Conservation (phyloP, 2,888 invertebrate species). For the Drosophila mulleri region DNA sequence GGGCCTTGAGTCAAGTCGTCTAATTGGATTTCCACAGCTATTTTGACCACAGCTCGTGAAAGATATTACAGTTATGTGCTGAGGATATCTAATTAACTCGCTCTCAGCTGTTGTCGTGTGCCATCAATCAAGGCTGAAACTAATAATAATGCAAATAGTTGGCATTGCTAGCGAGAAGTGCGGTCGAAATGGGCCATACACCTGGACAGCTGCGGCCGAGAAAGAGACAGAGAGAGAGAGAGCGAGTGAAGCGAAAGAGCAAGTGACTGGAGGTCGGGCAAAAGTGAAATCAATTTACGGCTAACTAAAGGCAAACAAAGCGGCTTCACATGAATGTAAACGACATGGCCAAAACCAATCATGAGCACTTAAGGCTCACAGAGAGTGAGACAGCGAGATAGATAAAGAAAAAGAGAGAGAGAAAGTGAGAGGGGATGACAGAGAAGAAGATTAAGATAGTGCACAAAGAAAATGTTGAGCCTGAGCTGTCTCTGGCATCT, state of each 20-base stretch:
- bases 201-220: constrained; percentile 1
- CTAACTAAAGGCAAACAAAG: constrained; percentile 61
- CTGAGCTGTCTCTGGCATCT: constrained; percentile 63
- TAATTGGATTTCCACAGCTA: not conserved
- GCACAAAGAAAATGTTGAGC: constrained; percentile 43
- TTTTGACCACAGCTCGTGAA: not conserved
- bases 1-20: not conserved
- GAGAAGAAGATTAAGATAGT: constrained; percentile 44
- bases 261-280: not conserved
- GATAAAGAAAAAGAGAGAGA: not conserved
- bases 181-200: constrained; percentile 4
- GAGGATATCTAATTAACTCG: not conserved
- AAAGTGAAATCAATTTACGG: constrained; percentile 52
- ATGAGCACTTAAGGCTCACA: constrained; percentile 55
- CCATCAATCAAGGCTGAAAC: constrained; percentile 4
- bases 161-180: not conserved
- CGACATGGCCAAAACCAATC: constrained; percentile 64
- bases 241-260: not conserved
- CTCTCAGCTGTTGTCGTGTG: constrained; percentile 1
- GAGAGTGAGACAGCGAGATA: not conserved
- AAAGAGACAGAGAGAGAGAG: not conserved
- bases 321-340: constrained; percentile 48
- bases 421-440: not conserved
- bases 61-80: not conserved
- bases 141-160: constrained; percentile 18